Conservation (phyloP, 37 sponge, comb jelly and placozoan species). For the Mnemiopsis leidyi region DNA sequence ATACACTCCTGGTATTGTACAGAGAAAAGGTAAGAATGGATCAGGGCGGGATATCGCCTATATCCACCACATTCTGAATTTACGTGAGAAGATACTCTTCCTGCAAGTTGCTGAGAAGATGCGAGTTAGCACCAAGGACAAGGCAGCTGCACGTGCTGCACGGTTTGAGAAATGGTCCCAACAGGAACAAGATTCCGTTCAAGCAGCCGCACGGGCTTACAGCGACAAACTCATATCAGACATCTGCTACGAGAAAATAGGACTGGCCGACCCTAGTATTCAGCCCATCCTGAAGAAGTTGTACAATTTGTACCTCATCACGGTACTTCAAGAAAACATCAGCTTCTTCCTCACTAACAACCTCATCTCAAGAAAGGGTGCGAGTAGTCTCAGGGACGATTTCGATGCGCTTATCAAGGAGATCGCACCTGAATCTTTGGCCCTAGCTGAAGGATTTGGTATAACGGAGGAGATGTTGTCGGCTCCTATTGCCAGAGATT, state of each 20-base stretch:
- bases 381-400: slow-evolving; percentile 34
- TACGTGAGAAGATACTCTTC: slow-evolving; percentile 27
- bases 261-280: background rate
- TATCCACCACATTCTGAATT: background rate
- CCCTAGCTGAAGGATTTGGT: slow-evolving; percentile 57
- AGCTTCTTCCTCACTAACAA: slow-evolving; percentile 36
- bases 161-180: slow-evolving; percentile 60
- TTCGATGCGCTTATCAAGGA: background rate
- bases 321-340: slow-evolving; percentile 58
- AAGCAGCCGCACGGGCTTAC: slow-evolving; percentile 53
- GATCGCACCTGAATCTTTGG: slow-evolving; percentile 17
- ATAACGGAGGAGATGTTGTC: slow-evolving; percentile 62
- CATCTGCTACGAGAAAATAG: slow-evolving; percentile 17
- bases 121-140: background rate
- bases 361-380: background rate
- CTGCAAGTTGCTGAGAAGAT: background rate
- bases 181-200: slow-evolving; percentile 52
- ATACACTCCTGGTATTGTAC: slow-evolving; percentile 10
- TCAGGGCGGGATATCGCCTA: slow-evolving; percentile 22
- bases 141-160: background rate
- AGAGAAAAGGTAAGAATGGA: background rate
- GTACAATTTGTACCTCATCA: slow-evolving; percentile 60
- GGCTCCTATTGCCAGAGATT: slow-evolving; percentile 52
- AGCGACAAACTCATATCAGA: slow-evolving; percentile 41
- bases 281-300: slow-evolving; percentile 33